Evolutionary conservation across 1,140 invertebrate species (phyloP).

Genomic region (Ericerus pela): DNA sequence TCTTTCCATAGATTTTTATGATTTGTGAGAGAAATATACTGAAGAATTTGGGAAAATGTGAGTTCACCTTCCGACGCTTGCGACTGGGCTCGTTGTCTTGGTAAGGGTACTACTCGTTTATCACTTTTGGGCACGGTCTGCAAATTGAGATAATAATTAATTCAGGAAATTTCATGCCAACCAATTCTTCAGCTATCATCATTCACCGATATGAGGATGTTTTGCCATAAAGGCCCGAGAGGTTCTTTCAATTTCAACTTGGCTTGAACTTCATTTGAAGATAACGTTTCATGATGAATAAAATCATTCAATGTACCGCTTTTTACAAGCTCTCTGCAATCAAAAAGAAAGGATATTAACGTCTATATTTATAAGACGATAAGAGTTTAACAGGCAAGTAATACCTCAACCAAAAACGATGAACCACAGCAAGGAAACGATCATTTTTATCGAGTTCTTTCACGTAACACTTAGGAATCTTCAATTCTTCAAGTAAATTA

Average conservation of each 20-base stretch:
- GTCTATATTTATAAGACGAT: constrained; percentile 4
- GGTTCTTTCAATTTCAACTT: constrained; percentile 39
- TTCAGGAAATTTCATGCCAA: too few relatives aligned
- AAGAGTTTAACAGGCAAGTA: too few relatives aligned
- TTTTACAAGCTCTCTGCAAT: constrained; percentile 36
- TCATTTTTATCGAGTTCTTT: constrained; percentile 6
- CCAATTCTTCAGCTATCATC: constrained; percentile 12
- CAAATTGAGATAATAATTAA: constrained; percentile 21
- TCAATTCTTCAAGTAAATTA: background rate
- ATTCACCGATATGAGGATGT: constrained; percentile 41
- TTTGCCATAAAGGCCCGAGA: constrained; percentile 40
- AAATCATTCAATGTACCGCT: constrained; percentile 31
- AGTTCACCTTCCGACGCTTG: constrained; percentile 41
- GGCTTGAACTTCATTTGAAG: constrained; percentile 36
- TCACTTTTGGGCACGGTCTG: constrained; percentile 47
- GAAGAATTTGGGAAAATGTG: constrained; percentile 56
- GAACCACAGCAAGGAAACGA: constrained; percentile 36
- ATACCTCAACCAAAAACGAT: constrained; percentile 49
- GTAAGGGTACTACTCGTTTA: constrained; percentile 52
- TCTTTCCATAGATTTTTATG: constrained; percentile 71
- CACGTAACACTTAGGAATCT: background rate
- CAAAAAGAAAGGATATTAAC: constrained; percentile 7
- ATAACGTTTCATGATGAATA: constrained; percentile 28
- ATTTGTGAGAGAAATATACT: constrained; percentile 64
- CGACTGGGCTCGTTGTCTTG: constrained; percentile 36